Evolutionary conservation across 2,113 vertebrate species (phyloP), one percentile per base, ranked within the genome.

Genomic region (Malurus elegans): DNA sequence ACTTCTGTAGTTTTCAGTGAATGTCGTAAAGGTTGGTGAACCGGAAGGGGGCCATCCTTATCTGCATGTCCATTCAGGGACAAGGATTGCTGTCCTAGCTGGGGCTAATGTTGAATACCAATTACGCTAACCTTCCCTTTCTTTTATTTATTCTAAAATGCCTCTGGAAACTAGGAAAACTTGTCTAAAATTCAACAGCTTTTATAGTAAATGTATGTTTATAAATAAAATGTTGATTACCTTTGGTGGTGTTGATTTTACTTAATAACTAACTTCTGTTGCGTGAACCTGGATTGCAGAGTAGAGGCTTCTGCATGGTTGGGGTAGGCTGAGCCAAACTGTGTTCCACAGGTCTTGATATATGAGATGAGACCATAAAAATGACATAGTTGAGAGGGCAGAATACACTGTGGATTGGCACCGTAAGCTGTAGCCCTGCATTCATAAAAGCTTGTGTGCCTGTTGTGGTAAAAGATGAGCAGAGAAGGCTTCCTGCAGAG

Each of bases 161-260:
- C 98, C 98, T 98, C 98, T 98, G 97, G 98, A 96, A 97, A 98
- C 97, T 98, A 98, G 98, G 98, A 98, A 97, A 98, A 98, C 97
- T 98, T 98, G 98, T 98, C 98, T 97, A 97, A 98, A 98, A 98
- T 97, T 98, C 98, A 98, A 98, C 97, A 96, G 98, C 98, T 99
- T 99, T 99, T 99, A 98, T 99, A 98, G 98, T 97, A 98, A 98
- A 99, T 99, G 98, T 99, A 98, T 99, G 99, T 99, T 99, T 99
- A 98, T 99, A 99, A 99, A 99, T 99, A 99, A 99, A 99, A 98
- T 89, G 89, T 97, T 98, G 94, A 98, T 98, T 98, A 97, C 88
- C 96, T 71, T 66, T 79, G n/a, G 75, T 71, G 53, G 42, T 57
- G 48, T 88, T 93, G 50, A 57, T 95, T 94, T 89, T 80, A 36